A percentile compares a stretch with the other conserved stretches of the same genome.
Evolutionary conservation across 2,797 vertebrate genomes (phyloP).

Genomic region (Hippopotamyrus pictus): DNA sequence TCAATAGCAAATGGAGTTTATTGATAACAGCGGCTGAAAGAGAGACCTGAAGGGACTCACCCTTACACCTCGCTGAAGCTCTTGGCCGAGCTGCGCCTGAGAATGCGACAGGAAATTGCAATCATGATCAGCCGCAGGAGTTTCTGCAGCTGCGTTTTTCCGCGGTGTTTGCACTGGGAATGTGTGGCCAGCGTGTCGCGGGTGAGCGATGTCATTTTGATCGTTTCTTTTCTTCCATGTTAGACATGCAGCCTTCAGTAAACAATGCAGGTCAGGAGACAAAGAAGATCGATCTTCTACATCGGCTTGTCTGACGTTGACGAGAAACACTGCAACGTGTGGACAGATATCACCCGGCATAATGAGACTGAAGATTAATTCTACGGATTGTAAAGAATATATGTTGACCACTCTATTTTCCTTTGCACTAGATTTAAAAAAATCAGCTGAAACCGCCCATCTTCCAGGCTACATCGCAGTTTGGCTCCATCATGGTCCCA

Average conservation of each 20-base stretch:
- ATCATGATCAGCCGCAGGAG: conserved; percentile 58
- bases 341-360: not conserved
- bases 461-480: not conserved
- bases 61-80: not conserved
- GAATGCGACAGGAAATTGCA: conserved; percentile 47
- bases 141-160: conserved; percentile 57
- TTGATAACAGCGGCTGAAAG: conserved; percentile 13
- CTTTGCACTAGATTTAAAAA: not conserved
- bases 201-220: conserved; percentile 18
- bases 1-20: conserved; percentile 43
- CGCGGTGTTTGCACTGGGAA: conserved; percentile 41
- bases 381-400: not conserved
- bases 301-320: not conserved
- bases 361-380: not conserved
- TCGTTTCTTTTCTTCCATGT: not conserved
- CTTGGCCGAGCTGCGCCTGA: conserved; percentile 27
- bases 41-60: not conserved
- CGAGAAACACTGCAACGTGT: not conserved
- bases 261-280: not conserved
- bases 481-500: not conserved
- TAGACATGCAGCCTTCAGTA: not conserved
- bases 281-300: not conserved
- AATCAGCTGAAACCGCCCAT: not conserved
- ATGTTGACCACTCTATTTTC: not conserved
- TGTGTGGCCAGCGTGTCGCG: conserved; percentile 31